Conservation (phyloP, 2,888 invertebrate species). For the Saturnia japonica region DNA sequence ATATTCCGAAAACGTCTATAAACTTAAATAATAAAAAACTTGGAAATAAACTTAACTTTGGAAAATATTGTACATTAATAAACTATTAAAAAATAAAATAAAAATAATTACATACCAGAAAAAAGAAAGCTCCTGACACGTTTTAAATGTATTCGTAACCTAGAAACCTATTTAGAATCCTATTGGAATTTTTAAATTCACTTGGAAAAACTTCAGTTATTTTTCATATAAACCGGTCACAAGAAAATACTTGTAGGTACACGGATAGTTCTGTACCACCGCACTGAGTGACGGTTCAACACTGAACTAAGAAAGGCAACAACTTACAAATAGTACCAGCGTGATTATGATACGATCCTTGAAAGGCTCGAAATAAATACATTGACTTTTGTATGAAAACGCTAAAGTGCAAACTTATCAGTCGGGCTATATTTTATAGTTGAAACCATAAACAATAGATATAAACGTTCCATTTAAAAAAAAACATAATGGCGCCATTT, state of each 20-base stretch:
- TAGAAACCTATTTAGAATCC: not conserved
- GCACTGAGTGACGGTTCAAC: conserved; percentile 63
- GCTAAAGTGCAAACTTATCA: conserved; percentile 21
- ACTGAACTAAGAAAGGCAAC: conserved; percentile 45
- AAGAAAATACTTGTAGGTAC: not conserved
- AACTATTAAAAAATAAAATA: not conserved
- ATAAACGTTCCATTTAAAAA: conserved; percentile 38
- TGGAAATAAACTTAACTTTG: not conserved
- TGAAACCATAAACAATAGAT: conserved; percentile 25
- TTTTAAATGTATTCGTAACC: conserved; percentile 5
- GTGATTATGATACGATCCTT: conserved; percentile 25
- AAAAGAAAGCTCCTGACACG: not conserved
- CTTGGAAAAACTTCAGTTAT: conserved; percentile 14
- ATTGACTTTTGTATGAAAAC: conserved; percentile 38
- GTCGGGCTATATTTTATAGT: conserved; percentile 26
- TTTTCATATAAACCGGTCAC: conserved; percentile 17
- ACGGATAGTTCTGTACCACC: conserved; percentile 40
- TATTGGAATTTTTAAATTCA: not conserved
- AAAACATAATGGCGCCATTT: conserved; percentile 34
- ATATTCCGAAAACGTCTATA: not conserved
- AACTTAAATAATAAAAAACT: not conserved
- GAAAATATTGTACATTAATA: not conserved
- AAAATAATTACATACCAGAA: conserved; percentile 17
- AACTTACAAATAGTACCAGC: conserved; percentile 27
- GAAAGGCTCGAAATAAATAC: conserved; percentile 23